A percentile compares a stretch with the other conserved stretches of the same genome.
phyloP scores from a whole-genome alignment of 2,888 invertebrate species.

The Pyrrhia umbra region DNA sequence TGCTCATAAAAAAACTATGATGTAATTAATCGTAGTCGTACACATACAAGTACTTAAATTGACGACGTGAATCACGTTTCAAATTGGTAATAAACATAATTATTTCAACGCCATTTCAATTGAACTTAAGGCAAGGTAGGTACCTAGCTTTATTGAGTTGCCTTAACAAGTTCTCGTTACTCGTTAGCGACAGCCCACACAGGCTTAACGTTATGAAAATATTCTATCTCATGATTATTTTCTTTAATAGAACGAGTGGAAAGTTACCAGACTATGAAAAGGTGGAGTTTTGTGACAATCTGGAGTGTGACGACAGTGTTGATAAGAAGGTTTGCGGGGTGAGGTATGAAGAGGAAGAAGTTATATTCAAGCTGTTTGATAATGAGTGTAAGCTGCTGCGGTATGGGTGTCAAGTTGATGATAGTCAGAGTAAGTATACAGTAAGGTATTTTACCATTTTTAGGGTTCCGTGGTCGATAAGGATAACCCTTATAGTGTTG shows the following conservation, averaged over 20 bases:
- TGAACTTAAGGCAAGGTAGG: conserved; percentile 22
- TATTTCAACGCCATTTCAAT: conserved; percentile 17
- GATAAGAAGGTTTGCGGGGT: conserved; percentile 73
- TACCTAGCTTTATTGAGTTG: neutral
- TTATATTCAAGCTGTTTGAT: conserved; percentile 72
- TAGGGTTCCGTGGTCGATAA: too few species aligned
- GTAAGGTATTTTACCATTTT: too few species aligned
- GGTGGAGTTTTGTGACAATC: conserved; percentile 68
- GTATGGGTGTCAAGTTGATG: conserved; percentile 74
- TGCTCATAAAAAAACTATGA: neutral
- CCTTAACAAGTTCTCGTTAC: neutral
- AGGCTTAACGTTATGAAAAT: conserved; percentile 27
- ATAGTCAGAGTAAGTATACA: conserved; percentile 67
- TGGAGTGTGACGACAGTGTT: conserved; percentile 65
- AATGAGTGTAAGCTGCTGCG: conserved; percentile 77
- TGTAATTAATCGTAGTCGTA: too few species aligned
- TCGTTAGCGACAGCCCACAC: conserved; percentile 9
- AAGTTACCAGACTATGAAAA: conserved; percentile 55
- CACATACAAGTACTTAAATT: too few species aligned
- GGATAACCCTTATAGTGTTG: too few species aligned
- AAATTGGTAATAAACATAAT: neutral
- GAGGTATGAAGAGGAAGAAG: conserved; percentile 65
- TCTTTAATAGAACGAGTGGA: conserved; percentile 26
- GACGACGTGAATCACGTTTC: too few species aligned
- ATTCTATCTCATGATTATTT: conserved; percentile 28